phyloP scores from a whole-genome alignment of 2,888 invertebrate genomes.

The Lomographa bimaculata region DNA sequence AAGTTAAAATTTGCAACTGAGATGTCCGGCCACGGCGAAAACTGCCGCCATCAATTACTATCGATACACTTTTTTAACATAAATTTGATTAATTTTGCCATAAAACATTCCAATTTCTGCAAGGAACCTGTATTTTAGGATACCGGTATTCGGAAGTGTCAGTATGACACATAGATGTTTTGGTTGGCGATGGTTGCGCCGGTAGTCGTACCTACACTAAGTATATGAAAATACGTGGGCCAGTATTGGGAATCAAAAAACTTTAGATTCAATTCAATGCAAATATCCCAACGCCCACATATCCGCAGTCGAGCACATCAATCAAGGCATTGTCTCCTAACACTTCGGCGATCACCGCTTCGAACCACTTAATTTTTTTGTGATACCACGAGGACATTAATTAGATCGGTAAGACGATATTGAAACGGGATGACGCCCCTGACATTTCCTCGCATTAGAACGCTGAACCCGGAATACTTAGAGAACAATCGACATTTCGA shows the following conservation, averaged over 20 bases:
- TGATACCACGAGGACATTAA: constrained; percentile 58
- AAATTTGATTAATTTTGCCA: constrained; percentile 26
- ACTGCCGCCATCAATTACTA: constrained; percentile 44
- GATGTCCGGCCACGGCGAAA: constrained; percentile 57
- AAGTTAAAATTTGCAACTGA: constrained; percentile 73
- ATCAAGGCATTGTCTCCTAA: constrained; percentile 66
- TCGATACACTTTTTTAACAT: constrained; percentile 27
- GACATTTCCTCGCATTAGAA: constrained; percentile 68
- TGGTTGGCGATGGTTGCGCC: constrained; percentile 4
- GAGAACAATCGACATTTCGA: constrained; percentile 44
- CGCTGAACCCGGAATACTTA: constrained; percentile 74
- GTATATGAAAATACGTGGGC: constrained; percentile 50
- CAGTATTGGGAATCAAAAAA: constrained; percentile 58
- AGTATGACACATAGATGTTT: constrained; percentile 16
- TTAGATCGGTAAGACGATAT: constrained; percentile 64
- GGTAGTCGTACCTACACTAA: constrained; percentile 53
- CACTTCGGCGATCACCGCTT: constrained; percentile 33
- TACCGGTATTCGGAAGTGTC: constrained; percentile 17
- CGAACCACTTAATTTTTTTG: constrained; percentile 64
- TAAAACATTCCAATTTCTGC: constrained; percentile 15
- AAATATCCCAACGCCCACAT: constrained; percentile 69
- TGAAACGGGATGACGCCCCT: constrained; percentile 55
- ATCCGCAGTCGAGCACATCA: constrained; percentile 58
- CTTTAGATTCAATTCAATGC: constrained; percentile 74
- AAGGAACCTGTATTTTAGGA: constrained; percentile 16